A percentile compares a stretch with the other conserved stretches of the same genome.
These are phyloP conservation scores for Calcarius lapponicus DNA, from an alignment of 2,797 vertebrate species.

Conservation along the genomic window DNA sequence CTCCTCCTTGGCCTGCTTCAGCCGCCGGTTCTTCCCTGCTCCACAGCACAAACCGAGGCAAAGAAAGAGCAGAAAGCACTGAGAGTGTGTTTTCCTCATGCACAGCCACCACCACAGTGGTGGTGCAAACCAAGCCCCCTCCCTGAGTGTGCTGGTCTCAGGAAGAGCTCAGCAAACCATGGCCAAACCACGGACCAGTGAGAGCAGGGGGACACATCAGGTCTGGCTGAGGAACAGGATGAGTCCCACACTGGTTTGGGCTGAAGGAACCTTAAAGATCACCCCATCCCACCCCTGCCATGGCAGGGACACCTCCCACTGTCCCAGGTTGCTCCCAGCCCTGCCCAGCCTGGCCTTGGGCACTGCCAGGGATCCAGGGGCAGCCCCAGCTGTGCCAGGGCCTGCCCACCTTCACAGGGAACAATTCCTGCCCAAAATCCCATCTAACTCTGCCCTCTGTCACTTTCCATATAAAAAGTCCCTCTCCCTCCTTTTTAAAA, in stretches of 20 bases:
- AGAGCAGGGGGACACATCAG: fast-evolving
- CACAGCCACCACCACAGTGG: fast-evolving
- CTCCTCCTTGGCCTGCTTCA: conserved; percentile 98
- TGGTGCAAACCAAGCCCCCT: not conserved
- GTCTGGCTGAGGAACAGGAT: not conserved
- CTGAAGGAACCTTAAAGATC: fast-evolving
- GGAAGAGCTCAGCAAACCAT: no score
- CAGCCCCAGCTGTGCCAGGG: not conserved
- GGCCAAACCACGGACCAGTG: fast-evolving
- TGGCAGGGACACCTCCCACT: not conserved
- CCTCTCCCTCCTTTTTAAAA: not conserved
- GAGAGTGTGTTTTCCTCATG: fast-evolving
- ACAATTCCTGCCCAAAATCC: no score
- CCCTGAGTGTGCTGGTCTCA: not conserved
- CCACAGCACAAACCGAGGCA: not conserved
- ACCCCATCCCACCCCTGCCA: fast-evolving
- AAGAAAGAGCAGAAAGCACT: not conserved
- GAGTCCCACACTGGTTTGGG: not conserved
- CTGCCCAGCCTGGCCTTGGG: not conserved
- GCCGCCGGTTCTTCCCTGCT: conserved; percentile 91
- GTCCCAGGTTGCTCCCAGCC: not conserved
- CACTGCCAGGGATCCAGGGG: not conserved
- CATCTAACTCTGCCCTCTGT: fast-evolving
- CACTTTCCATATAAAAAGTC: not conserved
- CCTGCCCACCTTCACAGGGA: fast-evolving